Percentiles rank a stretch among this genome's conserved stretches.
Conservation (phyloP, 2,797 vertebrate species). For the Gymnoscopelus braueri region DNA sequence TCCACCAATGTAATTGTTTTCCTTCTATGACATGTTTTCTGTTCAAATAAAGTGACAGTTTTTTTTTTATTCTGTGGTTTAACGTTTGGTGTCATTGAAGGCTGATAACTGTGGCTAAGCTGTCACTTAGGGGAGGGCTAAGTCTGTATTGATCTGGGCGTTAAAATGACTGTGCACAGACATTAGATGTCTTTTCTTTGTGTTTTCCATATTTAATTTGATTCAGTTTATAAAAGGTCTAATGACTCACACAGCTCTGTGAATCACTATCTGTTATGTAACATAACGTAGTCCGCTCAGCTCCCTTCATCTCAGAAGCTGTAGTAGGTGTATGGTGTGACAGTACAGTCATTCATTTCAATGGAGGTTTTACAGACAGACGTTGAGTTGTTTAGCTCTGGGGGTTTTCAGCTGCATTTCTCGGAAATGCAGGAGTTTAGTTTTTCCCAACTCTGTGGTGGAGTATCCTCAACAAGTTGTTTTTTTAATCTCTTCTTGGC, state of each 20-base stretch:
- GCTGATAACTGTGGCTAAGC: not conserved
- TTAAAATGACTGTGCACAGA: not conserved
- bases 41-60: too few relatives aligned
- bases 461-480: too few relatives aligned
- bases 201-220: slow-evolving; percentile 26
- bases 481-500: too few relatives aligned
- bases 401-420: too few relatives aligned
- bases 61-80: too few relatives aligned
- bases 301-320: not conserved
- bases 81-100: too few relatives aligned
- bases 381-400: not conserved
- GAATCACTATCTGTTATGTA: slow-evolving; percentile 49
- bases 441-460: too few relatives aligned
- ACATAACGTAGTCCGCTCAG: slow-evolving; percentile 26
- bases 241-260: slow-evolving; percentile 58
- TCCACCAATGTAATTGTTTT: not conserved
- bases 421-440: too few relatives aligned
- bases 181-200: slow-evolving; percentile 1
- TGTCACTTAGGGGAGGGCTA: too few relatives aligned
- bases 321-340: not conserved
- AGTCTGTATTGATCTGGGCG: not conserved
- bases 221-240: slow-evolving; percentile 29
- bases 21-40: not conserved
- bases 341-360: not conserved
- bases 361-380: not conserved